Percentiles rank a stretch among this genome's conserved stretches.
phyloP scores from a whole-genome alignment of 2,888 invertebrate species.

The Lydus trimaculatus region DNA sequence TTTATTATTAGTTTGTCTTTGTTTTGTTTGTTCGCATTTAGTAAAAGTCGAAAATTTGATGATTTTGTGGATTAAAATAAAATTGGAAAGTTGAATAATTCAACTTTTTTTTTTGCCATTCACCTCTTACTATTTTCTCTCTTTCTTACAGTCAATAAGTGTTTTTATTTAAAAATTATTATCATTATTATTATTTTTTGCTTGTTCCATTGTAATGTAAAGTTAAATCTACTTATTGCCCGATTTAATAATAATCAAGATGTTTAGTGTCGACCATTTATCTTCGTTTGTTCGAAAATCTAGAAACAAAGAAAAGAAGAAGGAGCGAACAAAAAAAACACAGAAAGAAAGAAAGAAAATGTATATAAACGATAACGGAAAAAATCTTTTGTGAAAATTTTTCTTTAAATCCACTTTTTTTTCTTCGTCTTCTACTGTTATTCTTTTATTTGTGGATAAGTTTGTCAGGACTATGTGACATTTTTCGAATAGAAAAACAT shows the following conservation, averaged over 20 bases:
- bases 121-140: background rate
- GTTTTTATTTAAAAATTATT: background rate
- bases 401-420: background rate
- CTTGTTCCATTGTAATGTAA: background rate
- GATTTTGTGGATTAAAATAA: background rate
- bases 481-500: background rate
- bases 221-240: constrained; percentile 35
- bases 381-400: background rate
- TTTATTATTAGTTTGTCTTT: background rate
- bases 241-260: constrained; percentile 40
- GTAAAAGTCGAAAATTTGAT: background rate
- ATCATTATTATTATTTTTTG: too few species aligned
- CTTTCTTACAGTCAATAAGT: constrained; percentile 1
- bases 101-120: background rate
- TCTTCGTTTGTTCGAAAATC: constrained; percentile 36
- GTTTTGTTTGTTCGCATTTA: background rate
- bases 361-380: background rate
- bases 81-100: background rate
- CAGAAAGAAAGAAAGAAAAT: background rate
- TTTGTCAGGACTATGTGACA: background rate
- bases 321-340: too few species aligned
- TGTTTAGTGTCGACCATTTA: constrained; percentile 36
- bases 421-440: background rate
- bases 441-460: background rate
- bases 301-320: background rate